A percentile compares a stretch with the other conserved stretches of the same genome.
phyloP scores from a whole-genome alignment of 2,888 invertebrate species.

The Agrotis puta region DNA sequence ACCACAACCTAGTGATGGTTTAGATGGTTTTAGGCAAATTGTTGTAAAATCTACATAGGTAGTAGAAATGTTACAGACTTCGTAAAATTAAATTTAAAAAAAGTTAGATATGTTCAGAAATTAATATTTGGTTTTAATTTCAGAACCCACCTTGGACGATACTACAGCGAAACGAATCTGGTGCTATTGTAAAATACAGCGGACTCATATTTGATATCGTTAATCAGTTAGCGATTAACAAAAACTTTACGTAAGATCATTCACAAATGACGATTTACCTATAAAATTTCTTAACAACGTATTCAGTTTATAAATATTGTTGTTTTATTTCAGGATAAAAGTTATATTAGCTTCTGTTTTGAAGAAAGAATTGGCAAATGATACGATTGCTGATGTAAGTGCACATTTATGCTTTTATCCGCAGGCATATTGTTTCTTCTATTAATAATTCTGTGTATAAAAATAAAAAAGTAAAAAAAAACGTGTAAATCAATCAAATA shows the following conservation, averaged over 20 bases:
- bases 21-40: too few relatives aligned
- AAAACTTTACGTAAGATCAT: constrained; percentile 94
- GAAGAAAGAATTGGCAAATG: constrained; percentile 76
- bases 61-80: too few relatives aligned
- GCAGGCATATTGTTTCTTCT: too few relatives aligned
- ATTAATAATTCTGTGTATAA: too few relatives aligned
- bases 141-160: constrained; percentile 98
- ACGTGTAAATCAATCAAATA: not conserved
- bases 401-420: too few relatives aligned
- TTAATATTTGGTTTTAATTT: too few relatives aligned
- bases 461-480: too few relatives aligned
- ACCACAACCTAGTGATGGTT: too few relatives aligned
- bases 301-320: not conserved
- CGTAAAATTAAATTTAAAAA: too few relatives aligned
- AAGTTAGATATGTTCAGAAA: too few relatives aligned
- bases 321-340: constrained; percentile 76
- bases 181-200: constrained; percentile 90
- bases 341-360: constrained; percentile 77
- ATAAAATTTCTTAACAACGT: not conserved
- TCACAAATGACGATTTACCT: not conserved
- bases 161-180: constrained; percentile 91
- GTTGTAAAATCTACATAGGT: too few relatives aligned
- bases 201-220: constrained; percentile 96
- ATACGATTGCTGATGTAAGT: constrained; percentile 76
- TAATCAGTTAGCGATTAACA: constrained; percentile 93